Percentiles rank a stretch among this genome's conserved stretches.
Evolutionary conservation across 2,888 invertebrate species (phyloP).

Genomic region (Heliconius ismenius): DNA sequence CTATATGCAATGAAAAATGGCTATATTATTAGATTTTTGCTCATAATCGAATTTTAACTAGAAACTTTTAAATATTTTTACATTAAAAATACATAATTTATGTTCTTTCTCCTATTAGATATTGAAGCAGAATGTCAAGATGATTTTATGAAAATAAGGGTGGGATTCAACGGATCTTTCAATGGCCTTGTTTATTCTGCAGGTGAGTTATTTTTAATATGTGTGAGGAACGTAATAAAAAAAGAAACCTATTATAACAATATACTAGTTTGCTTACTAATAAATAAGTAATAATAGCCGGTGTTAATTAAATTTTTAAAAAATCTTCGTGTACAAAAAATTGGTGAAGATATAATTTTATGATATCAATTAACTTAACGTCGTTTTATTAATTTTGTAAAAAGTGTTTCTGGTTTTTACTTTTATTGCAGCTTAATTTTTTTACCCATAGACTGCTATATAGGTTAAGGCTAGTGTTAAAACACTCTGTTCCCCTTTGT

Average conservation of each 20-base stretch:
- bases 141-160: constrained; percentile 96
- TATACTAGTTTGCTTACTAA: not conserved
- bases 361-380: not conserved
- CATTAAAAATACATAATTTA: not conserved
- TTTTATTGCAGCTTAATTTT: no score
- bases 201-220: constrained; percentile 75
- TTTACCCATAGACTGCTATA: no score
- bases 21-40: no score
- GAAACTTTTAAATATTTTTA: not conserved
- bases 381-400: no score
- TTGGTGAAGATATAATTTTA: constrained; percentile 31
- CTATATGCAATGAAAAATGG: no score
- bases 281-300: not conserved
- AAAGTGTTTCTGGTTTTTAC: no score
- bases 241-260: not conserved
- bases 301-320: no score
- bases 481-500: no score
- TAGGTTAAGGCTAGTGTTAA: no score
- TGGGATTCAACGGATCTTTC: constrained; percentile 95
- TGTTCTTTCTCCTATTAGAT: constrained; percentile 79
- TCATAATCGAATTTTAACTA: not conserved
- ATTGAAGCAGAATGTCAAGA: constrained; percentile 97
- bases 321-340: not conserved
- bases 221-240: not conserved
- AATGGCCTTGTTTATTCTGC: constrained; percentile 94